A percentile compares a stretch with the other conserved stretches of the same genome.
These are phyloP conservation scores for Pristionchus japonicus DNA, from an alignment of 2,888 invertebrate genomes.

Conservation along the genomic window DNA sequence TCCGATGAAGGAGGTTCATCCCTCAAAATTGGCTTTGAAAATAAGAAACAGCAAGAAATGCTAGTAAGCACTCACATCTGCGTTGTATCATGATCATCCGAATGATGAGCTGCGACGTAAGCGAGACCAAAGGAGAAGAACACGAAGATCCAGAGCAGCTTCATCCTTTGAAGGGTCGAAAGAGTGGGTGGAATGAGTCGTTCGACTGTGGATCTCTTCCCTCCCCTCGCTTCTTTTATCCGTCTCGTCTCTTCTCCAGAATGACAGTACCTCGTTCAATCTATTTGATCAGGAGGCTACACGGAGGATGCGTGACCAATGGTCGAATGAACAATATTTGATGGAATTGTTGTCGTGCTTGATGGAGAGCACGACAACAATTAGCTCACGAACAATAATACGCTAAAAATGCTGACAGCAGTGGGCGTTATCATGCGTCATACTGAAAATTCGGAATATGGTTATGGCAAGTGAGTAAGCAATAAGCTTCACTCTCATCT, in stretches of 20 bases:
- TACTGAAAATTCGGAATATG: too few relatives aligned
- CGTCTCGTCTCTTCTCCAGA: background rate
- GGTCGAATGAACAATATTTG: background rate
- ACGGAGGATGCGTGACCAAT: background rate
- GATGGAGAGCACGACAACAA: background rate
- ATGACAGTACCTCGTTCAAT: background rate
- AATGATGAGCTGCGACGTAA: background rate
- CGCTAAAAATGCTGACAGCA: too few relatives aligned
- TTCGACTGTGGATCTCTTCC: constrained; percentile 7
- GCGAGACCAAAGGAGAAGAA: background rate
- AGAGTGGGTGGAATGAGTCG: background rate
- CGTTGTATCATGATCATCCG: background rate
- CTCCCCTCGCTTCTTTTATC: background rate
- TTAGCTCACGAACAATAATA: background rate
- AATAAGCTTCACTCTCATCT: background rate
- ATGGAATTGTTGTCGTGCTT: too few relatives aligned
- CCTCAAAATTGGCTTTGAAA: background rate
- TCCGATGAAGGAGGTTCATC: constrained; percentile 26
- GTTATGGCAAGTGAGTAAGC: too few relatives aligned
- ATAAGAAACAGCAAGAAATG: too few relatives aligned
- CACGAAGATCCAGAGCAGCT: background rate
- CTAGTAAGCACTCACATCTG: background rate
- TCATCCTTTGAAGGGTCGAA: background rate
- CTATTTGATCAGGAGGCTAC: constrained; percentile 1
- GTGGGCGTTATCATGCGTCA: too few relatives aligned